Evolutionary conservation across 1,140 invertebrate genomes (phyloP).

Genomic region (Tetranychus cinnabarinus): DNA sequence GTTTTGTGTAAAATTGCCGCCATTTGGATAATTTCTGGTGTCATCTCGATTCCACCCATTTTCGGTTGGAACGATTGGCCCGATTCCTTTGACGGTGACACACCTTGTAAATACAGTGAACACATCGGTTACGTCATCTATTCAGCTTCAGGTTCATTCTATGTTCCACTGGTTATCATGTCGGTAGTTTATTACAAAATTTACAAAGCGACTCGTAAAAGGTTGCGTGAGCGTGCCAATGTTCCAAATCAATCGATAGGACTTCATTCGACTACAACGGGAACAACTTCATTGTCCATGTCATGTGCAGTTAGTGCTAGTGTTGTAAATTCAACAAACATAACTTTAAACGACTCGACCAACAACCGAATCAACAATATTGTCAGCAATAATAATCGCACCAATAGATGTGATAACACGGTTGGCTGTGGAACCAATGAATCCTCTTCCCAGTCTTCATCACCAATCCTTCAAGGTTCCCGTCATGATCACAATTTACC

Average conservation of each 20-base stretch:
- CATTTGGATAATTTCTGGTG: constrained; percentile 61
- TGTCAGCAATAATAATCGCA: no score
- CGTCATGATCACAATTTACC: no score
- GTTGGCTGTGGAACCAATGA: no score
- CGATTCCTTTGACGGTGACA: constrained; percentile 40
- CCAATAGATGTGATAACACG: no score
- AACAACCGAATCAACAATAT: no score
- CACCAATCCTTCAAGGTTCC: no score
- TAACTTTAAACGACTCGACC: no score
- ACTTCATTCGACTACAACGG: constrained; percentile 11
- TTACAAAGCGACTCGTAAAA: constrained; percentile 59
- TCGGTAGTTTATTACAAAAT: constrained; percentile 82
- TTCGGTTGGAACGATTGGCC: constrained; percentile 96
- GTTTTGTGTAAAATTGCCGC: constrained; percentile 68
- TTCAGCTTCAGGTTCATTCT: constrained; percentile 80
- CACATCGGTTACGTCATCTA: constrained; percentile 56
- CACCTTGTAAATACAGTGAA: constrained; percentile 45
- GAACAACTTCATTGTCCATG: no score
- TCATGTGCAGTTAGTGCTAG: no score
- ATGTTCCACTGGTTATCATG: constrained; percentile 85
- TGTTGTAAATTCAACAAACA: no score
- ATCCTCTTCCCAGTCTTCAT: no score
- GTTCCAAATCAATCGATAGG: constrained; percentile 16
- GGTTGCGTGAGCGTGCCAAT: constrained; percentile 34
- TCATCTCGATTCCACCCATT: constrained; percentile 84